Percentiles rank a stretch among this genome's conserved stretches.
Evolutionary conservation across 2,888 invertebrate genomes (phyloP).

Genomic region (Drosophila anomelani): DNA sequence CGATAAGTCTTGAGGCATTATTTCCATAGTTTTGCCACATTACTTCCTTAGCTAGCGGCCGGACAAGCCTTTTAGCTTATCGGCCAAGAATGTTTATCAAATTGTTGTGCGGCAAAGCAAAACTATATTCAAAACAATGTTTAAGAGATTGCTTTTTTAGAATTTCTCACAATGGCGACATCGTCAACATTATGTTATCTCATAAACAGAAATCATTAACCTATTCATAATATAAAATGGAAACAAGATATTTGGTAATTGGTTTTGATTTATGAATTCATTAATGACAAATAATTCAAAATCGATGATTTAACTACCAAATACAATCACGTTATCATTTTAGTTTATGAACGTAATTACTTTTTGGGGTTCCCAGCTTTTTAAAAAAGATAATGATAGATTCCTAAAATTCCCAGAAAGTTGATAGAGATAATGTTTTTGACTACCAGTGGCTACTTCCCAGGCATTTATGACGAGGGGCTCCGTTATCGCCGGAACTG

Average conservation of each 20-base stretch:
- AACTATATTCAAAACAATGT: not conserved
- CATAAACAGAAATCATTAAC: not conserved
- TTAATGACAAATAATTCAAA: not conserved
- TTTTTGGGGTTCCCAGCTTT: slow-evolving; percentile 1
- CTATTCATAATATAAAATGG: not conserved
- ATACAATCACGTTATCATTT: not conserved
- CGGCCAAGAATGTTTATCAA: slow-evolving; percentile 2
- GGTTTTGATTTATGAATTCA: not conserved
- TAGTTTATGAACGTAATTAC: slow-evolving; percentile 6
- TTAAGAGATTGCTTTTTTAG: not conserved
- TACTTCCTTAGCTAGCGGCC: slow-evolving; percentile 21
- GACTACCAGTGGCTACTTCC: not conserved
- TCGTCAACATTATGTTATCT: not conserved
- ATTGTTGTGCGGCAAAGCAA: not conserved
- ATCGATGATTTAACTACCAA: not conserved
- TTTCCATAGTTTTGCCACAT: slow-evolving; percentile 15
- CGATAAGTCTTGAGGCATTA: slow-evolving; percentile 18
- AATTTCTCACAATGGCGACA: slow-evolving; percentile 1
- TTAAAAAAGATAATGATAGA: not conserved
- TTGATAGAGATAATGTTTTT: not conserved
- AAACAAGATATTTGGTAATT: not conserved
- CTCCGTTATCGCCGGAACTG: slow-evolving; percentile 21
- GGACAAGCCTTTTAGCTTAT: slow-evolving; percentile 8
- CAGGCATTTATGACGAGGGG: not conserved
- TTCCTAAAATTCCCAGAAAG: not conserved